Conservation (phyloP, 2,113 vertebrate genomes). For the Heterochromis multidens region DNA sequence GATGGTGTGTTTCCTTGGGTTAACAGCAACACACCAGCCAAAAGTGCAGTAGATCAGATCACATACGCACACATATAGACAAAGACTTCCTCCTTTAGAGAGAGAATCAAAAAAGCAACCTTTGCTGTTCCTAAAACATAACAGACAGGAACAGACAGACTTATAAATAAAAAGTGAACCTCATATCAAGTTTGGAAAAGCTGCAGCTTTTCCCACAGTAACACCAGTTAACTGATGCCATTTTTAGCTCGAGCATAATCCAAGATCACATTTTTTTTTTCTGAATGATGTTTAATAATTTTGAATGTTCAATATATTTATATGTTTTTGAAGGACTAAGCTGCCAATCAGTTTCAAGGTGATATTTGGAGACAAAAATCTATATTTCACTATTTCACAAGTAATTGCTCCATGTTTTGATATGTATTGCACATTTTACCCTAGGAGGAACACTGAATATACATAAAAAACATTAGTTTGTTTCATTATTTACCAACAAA, state of each 20-base stretch:
- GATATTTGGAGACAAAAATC: background rate
- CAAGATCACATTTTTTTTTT: background rate
- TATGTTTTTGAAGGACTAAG: background rate
- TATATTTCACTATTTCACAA: background rate
- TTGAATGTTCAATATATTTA: background rate
- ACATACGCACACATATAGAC: background rate
- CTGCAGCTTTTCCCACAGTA: background rate
- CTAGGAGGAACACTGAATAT: background rate
- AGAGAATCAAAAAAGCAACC: background rate
- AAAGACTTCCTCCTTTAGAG: background rate
- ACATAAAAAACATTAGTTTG: background rate
- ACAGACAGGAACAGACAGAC: background rate
- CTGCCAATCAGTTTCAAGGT: background rate
- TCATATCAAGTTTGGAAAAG: background rate
- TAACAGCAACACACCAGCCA: background rate
- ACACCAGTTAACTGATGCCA: background rate
- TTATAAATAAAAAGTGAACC: background rate
- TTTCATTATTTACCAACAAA: background rate
- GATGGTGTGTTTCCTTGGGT: background rate
- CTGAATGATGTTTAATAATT: too few relatives aligned
- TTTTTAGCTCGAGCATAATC: background rate
- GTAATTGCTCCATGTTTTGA: background rate
- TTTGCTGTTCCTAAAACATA: background rate
- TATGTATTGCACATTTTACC: background rate
- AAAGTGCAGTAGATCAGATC: background rate